Evolutionary conservation across 1,140 invertebrate species (phyloP), one percentile per base, ranked within the genome.

Genomic region (Bombus haemorrhoidalis): DNA sequence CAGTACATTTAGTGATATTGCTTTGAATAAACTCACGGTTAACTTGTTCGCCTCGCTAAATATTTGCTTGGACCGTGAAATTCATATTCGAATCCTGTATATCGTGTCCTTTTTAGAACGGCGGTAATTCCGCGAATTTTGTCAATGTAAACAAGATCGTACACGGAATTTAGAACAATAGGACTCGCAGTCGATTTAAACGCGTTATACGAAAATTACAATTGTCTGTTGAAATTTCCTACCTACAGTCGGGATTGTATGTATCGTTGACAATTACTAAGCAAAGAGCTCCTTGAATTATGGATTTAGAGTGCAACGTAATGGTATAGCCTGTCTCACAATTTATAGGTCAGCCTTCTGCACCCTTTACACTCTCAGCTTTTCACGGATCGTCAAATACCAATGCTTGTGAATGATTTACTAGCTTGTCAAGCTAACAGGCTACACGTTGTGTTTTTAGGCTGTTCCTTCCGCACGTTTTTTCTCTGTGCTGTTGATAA

Each of bases 261-360:
- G 71, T 57, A 74, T 81, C 78, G 79, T 25, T 81, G 34, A 62
- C 79, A 75, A 81, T 85, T 85, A 75, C 71, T 28, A n/a, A 59
- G 84, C 39, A 57, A 57, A 85, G 62, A 75, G 59, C 43, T 28
- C 22, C 59, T 85, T 85, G 71, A 85, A 85, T 81, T 85, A 85
- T 85, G 71, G 32, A 85, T 75, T 34, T 39, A 37, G 28, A 57
- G n/a, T 75, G 41, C 79, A 72, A 25, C 47, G 71, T 75, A 85
- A 85, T 66, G 79, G 62, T 57, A 81, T 53, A 47, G 79, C 0
- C 59, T 28, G 41, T 74, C 78, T 43, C 13, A 32, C 84, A 75
- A 85, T 85, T 85, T 85, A 74, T 85, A 85, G 84, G 84, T 85
- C 84, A 85, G 34, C 84, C 71, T 64, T 66, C 43, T 73, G 15